A percentile compares a stretch with the other conserved stretches of the same genome.
Conservation (phyloP, 2,888 invertebrate species). For the Mystacides longicornis region DNA sequence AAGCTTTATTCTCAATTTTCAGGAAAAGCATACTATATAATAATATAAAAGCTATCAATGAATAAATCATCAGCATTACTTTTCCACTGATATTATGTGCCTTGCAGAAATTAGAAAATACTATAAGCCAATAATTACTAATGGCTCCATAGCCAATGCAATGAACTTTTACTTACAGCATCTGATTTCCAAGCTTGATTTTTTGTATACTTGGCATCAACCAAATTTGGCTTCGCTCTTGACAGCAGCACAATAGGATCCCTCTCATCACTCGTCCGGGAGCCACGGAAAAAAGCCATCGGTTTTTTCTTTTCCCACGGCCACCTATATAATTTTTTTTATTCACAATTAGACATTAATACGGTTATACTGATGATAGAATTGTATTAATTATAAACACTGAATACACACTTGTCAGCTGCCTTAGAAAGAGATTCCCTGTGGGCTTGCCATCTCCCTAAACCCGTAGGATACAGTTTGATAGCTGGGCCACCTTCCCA, state of each 20-base stretch:
- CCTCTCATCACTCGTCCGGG: constrained; percentile 84
- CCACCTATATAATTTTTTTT: constrained; percentile 36
- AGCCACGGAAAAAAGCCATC: constrained; percentile 85
- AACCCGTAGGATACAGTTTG: constrained; percentile 82
- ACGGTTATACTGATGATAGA: no score
- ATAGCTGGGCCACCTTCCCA: constrained; percentile 99
- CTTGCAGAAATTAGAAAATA: no score
- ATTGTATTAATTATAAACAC: no score
- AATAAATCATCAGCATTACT: no score
- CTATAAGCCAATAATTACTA: no score
- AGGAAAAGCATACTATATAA: no score
- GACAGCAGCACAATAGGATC: constrained; percentile 83
- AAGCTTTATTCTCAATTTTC: no score
- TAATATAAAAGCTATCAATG: no score
- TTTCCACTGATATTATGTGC: no score
- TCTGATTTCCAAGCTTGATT: constrained; percentile 98
- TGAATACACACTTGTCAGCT: constrained; percentile 49
- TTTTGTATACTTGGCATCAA: constrained; percentile 92
- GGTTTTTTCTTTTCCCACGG: constrained; percentile 71
- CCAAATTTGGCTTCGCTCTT: constrained; percentile 62
- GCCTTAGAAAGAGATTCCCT: constrained; percentile 62
- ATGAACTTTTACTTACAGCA: constrained; percentile 54
- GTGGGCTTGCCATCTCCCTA: constrained; percentile 89
- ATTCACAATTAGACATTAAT: no score
- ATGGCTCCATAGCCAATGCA: no score